Conservation (phyloP, 2,113 vertebrate species). For the Dasyornis broadbenti region DNA sequence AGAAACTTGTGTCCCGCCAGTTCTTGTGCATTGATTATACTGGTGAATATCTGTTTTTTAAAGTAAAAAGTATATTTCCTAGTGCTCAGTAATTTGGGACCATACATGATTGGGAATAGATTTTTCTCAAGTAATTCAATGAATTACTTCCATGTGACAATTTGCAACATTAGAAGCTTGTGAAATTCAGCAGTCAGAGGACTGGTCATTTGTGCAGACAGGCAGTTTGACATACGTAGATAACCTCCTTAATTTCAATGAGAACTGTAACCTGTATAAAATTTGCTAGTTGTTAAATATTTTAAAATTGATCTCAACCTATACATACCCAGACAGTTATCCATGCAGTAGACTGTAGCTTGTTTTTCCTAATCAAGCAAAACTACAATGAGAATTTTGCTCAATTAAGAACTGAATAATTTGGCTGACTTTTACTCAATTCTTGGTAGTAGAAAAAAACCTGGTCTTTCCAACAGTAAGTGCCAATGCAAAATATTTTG, state of each 20-base stretch:
- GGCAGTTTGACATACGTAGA: neutral
- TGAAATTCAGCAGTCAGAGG: neutral
- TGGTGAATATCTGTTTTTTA: neutral
- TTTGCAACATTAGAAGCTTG: neutral
- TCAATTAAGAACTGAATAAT: conserved; percentile 48
- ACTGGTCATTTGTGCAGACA: neutral
- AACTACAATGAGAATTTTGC: conserved; percentile 18
- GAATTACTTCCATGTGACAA: neutral
- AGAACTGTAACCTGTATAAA: neutral
- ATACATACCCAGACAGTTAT: neutral
- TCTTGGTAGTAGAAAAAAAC: neutral
- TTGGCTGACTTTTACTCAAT: neutral
- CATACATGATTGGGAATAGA: neutral
- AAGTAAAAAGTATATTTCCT: neutral
- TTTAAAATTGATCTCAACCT: neutral
- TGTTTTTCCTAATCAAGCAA: conserved; percentile 29
- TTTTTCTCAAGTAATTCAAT: neutral
- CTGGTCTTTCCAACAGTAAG: conserved; percentile 34
- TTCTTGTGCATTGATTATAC: neutral
- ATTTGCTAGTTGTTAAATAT: neutral
- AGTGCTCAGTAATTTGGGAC: neutral
- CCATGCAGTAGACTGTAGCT: neutral
- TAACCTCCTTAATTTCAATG: neutral
- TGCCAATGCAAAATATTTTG: conserved; percentile 43
- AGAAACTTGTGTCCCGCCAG: neutral